These are phyloP conservation scores for Bradynema listronoti DNA, from an alignment of 1,140 invertebrate genomes.

Conservation along the genomic window DNA sequence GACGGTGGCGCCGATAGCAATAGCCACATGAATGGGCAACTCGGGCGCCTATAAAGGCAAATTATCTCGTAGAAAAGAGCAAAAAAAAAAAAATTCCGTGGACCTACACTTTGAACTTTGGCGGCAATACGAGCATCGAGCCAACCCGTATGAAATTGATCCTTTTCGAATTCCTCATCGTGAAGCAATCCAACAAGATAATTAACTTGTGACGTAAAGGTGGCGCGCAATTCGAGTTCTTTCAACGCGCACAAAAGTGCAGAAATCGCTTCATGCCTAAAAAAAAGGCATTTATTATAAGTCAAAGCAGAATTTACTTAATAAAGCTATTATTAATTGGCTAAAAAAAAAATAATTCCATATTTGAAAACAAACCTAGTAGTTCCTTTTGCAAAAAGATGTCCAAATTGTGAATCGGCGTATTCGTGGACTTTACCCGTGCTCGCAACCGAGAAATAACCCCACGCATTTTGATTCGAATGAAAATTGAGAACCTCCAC, in stretches of 20 bases:
- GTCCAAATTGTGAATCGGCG: conserved; percentile 98
- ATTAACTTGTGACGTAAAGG: conserved; percentile 96
- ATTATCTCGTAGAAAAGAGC: background rate
- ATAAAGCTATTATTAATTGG: conserved; percentile 1
- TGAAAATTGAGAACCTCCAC: conserved; percentile 97
- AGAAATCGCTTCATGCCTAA: conserved; percentile 58
- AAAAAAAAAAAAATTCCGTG: background rate
- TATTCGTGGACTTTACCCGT: conserved; percentile 96
- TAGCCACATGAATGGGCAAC: conserved; percentile 84
- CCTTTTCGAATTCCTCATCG: conserved; percentile 78
- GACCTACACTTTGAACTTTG: conserved; percentile 65
- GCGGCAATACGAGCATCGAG: conserved; percentile 89
- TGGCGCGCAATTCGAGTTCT: conserved; percentile 90
- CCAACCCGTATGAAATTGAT: conserved; percentile 93
- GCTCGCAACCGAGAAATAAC: conserved; percentile 95
- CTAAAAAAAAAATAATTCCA: conserved; percentile 25
- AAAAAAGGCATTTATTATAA: conserved; percentile 27
- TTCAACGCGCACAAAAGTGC: conserved; percentile 93
- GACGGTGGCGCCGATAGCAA: conserved; percentile 85
- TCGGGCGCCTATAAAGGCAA: conserved; percentile 66
- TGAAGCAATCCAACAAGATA: conserved; percentile 92
- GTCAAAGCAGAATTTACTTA: conserved; percentile 20
- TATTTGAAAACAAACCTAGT: conserved; percentile 71
- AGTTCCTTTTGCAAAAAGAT: conserved; percentile 99
- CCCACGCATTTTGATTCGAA: conserved; percentile 98